Evolutionary conservation across 2,113 vertebrate species (phyloP).

Genomic region (Pavo muticus): DNA sequence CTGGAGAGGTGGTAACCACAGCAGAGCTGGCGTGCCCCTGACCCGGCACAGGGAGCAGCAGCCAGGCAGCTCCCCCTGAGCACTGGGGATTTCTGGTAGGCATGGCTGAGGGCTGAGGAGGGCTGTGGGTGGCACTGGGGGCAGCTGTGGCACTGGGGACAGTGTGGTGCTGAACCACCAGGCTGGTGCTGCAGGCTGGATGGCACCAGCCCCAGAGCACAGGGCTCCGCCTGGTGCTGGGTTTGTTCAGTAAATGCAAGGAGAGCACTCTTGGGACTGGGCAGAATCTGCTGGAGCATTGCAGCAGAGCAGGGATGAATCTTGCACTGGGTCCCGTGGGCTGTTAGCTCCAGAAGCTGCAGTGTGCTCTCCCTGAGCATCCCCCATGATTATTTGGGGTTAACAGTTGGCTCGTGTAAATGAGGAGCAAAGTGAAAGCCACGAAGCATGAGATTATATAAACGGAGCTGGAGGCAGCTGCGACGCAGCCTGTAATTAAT

Average conservation of each 20-base stretch:
- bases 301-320: background rate
- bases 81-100: background rate
- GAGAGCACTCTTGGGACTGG: background rate
- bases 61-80: background rate
- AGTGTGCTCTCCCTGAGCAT: background rate
- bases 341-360: background rate
- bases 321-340: background rate
- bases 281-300: background rate
- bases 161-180: background rate
- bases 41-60: background rate
- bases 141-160: background rate
- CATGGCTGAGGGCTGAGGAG: rapidly evolving
- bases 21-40: background rate
- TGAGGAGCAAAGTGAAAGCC: background rate
- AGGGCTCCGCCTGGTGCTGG: background rate
- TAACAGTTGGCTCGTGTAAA: conserved; percentile 12
- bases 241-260: background rate
- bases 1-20: rapidly evolving
- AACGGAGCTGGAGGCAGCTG: conserved; percentile 31
- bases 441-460: background rate
- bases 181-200: background rate
- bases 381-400: background rate
- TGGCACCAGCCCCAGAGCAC: background rate
- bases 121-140: background rate
- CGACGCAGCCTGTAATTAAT: conserved; percentile 4